Evolutionary conservation across 1,140 invertebrate species (phyloP).

Genomic region (Maconellicoccus hirsutus): DNA sequence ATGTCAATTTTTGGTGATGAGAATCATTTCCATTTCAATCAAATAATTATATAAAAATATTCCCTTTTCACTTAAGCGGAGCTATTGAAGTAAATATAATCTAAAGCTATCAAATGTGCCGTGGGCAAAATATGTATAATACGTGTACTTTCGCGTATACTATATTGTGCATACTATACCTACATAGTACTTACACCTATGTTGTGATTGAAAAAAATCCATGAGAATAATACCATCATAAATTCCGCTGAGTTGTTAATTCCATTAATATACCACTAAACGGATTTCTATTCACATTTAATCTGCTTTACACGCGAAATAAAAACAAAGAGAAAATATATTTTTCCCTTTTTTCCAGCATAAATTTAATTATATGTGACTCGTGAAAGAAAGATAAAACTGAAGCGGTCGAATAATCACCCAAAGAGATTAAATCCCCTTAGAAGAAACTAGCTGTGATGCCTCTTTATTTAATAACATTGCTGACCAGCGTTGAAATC

Average conservation of each 20-base stretch:
- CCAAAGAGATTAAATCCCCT: background rate
- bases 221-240: too few relatives aligned
- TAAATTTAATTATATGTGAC: background rate
- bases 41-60: too few relatives aligned
- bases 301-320: background rate
- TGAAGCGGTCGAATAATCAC: background rate
- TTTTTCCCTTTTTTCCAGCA: background rate
- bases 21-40: too few relatives aligned
- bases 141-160: too few relatives aligned
- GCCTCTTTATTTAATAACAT: background rate
- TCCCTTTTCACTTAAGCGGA: too few relatives aligned
- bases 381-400: background rate
- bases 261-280: background rate
- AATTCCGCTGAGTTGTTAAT: background rate
- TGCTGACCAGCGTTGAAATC: background rate
- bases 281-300: background rate
- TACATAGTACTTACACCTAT: too few relatives aligned
- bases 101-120: too few relatives aligned
- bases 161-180: too few relatives aligned
- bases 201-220: too few relatives aligned
- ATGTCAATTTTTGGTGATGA: too few relatives aligned
- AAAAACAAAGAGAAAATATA: slow-evolving; percentile 1
- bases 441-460: background rate
- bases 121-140: too few relatives aligned
- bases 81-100: too few relatives aligned